A percentile compares a stretch with the other conserved stretches of the same genome.
Evolutionary conservation across 2,113 vertebrate species (phyloP).

Genomic region (Chionis minor): DNA sequence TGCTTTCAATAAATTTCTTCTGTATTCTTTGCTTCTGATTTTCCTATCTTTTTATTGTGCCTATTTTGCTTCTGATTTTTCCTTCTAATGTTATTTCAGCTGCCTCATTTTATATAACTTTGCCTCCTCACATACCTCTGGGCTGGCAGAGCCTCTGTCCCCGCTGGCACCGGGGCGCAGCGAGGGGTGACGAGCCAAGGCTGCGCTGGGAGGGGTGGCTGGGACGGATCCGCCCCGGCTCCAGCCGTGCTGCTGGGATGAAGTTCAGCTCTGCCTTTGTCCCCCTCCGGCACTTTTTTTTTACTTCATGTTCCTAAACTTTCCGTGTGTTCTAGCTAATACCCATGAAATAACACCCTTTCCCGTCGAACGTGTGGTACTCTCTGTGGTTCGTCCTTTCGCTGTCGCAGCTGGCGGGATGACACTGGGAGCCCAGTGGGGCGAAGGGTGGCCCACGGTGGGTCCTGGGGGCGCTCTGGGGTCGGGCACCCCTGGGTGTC

Average conservation of each 20-base stretch:
- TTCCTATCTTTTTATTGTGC: conserved; percentile 64
- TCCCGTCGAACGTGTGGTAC: background rate
- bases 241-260: background rate
- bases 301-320: conserved; percentile 53
- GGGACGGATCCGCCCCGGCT: background rate
- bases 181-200: background rate
- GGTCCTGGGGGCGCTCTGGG: no score
- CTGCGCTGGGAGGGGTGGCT: no score
- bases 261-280: conserved; percentile 35
- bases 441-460: no score
- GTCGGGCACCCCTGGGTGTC: no score
- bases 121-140: background rate
- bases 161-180: background rate
- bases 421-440: no score
- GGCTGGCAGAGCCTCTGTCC: background rate
- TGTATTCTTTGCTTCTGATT: conserved; percentile 70
- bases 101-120: conserved; percentile 20
- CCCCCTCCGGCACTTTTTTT: background rate
- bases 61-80: conserved; percentile 37
- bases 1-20: conserved; percentile 81
- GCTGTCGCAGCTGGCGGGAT: no score
- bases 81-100: conserved; percentile 33
- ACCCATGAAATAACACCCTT: conserved; percentile 42
- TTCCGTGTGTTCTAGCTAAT: conserved; percentile 45
- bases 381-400: background rate